Percentiles rank a stretch among this genome's conserved stretches.
phyloP scores from a whole-genome alignment of 2,797 vertebrate species.

The Lacerta bilineata region DNA sequence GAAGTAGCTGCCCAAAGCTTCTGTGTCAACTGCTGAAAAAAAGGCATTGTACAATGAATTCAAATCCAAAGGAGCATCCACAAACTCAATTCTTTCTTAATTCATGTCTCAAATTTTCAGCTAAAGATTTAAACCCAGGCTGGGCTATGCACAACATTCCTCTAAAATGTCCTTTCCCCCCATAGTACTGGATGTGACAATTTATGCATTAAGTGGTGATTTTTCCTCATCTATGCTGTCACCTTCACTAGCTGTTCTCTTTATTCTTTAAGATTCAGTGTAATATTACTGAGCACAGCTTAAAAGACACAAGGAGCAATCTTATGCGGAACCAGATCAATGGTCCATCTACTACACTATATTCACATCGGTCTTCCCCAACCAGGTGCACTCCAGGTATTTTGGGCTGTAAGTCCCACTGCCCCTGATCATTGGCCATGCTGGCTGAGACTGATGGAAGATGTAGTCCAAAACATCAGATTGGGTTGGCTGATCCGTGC shows the following conservation, averaged over 20 bases:
- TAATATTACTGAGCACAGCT: background rate
- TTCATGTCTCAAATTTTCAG: slow-evolving; percentile 5
- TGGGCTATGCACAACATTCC: background rate
- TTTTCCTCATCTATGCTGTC: background rate
- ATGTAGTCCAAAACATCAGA: background rate
- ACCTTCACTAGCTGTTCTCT: background rate
- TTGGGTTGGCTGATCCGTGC: too few relatives aligned
- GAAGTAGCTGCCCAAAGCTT: slow-evolving; percentile 21
- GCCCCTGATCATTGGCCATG: background rate
- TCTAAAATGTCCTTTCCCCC: background rate
- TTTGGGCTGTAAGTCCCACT: background rate
- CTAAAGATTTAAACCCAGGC: background rate
- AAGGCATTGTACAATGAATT: background rate
- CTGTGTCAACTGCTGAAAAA: background rate
- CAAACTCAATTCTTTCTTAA: background rate
- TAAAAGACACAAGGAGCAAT: background rate
- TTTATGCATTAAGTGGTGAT: background rate
- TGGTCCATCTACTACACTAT: background rate
- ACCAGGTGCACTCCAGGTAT: background rate
- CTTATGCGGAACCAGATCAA: background rate
- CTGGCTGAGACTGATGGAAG: background rate
- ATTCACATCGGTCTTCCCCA: background rate
- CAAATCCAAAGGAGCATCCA: slow-evolving; percentile 14
- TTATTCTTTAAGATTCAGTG: background rate
- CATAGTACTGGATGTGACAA: slow-evolving; percentile 15